Percentiles rank a stretch among this genome's conserved stretches.
Conservation (phyloP, 2,888 invertebrate genomes). For the Pristionchus mayeri region DNA sequence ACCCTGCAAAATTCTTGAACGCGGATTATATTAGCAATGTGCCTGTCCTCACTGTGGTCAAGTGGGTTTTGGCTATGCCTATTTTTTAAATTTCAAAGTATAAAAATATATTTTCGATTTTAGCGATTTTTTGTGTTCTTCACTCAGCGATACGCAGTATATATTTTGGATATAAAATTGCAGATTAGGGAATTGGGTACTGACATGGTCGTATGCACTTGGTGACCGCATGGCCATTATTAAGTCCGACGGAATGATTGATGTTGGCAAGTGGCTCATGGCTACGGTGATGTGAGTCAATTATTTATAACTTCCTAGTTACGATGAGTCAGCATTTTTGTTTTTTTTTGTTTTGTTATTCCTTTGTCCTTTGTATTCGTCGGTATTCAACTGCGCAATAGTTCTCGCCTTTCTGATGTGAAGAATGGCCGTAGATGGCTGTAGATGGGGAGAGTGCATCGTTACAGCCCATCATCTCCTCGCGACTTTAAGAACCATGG, state of each 20-base stretch:
- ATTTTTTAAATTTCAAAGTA: no score
- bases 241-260: no score
- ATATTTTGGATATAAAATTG: no score
- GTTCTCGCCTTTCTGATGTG: no score
- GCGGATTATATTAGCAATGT: not conserved
- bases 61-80: not conserved
- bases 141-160: no score
- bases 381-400: no score
- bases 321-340: no score
- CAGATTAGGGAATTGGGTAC: not conserved
- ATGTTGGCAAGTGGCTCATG: not conserved
- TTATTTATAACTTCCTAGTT: not conserved
- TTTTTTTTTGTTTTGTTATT: not conserved
- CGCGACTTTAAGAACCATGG: not conserved
- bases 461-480: not conserved
- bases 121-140: no score
- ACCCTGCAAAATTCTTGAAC: not conserved
- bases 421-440: no score
- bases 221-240: not conserved
- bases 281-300: slow-evolving; percentile 12
- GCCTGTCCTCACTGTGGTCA: not conserved
- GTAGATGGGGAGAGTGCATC: not conserved
- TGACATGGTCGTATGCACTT: slow-evolving; percentile 1
- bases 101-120: no score
- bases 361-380: no score